These are phyloP conservation scores for Rhogogaster chlorosoma DNA, from an alignment of 2,888 invertebrate genomes.

Conservation along the genomic window DNA sequence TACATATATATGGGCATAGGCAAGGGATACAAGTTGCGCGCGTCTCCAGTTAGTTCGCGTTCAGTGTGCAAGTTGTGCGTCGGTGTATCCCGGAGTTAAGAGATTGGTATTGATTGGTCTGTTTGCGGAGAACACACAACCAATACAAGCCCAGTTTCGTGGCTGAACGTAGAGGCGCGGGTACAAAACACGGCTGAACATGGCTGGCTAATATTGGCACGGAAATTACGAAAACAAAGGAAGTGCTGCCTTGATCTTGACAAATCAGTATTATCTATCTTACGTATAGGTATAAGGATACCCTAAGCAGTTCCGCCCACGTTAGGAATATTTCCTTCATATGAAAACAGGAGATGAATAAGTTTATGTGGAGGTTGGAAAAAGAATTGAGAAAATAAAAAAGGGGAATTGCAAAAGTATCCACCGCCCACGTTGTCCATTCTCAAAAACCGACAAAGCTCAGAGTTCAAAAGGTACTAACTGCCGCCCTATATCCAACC, in stretches of 20 bases:
- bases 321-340: neutral
- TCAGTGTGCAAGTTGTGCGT: neutral
- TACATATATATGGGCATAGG: neutral
- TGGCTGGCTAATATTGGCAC: conserved; percentile 75
- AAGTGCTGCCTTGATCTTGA: conserved; percentile 68
- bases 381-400: neutral
- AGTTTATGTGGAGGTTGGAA: neutral
- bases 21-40: neutral
- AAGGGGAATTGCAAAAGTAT: neutral
- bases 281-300: neutral
- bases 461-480: neutral
- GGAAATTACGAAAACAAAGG: conserved; percentile 76
- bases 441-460: neutral
- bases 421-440: neutral
- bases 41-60: neutral
- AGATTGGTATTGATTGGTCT: conserved; percentile 76
- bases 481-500: neutral
- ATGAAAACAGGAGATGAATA: neutral
- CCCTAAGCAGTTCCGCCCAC: neutral
- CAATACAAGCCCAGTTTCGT: conserved; percentile 66
- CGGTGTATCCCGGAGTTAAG: conserved; percentile 65
- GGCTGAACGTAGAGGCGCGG: conserved; percentile 22
- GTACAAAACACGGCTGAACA: conserved; percentile 63
- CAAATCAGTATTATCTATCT: conserved; percentile 59
- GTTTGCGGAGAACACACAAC: conserved; percentile 75